Conservation (phyloP, 2,113 vertebrate species). For the Xenus cinereus region DNA sequence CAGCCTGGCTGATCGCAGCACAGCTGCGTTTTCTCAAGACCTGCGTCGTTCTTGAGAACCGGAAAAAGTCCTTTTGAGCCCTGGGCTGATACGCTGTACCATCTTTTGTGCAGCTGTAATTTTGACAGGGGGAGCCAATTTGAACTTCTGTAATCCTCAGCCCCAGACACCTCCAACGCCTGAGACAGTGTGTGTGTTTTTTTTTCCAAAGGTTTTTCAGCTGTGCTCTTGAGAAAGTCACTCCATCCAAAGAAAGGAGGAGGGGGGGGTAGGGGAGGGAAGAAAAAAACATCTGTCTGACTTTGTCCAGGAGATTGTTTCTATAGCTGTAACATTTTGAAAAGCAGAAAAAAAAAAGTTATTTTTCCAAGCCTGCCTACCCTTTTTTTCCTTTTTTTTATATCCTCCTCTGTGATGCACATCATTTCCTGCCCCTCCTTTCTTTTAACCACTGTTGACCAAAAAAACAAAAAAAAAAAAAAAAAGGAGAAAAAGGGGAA, state of each 20-base stretch:
- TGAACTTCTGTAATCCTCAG: conserved; percentile 79
- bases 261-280: neutral
- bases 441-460: conserved; percentile 43
- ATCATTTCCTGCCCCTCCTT: conserved; percentile 66
- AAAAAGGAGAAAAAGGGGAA: neutral
- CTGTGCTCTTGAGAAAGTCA: conserved; percentile 74
- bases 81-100: conserved; percentile 72
- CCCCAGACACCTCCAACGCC: conserved; percentile 77
- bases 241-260: conserved; percentile 54
- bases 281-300: conserved; percentile 65
- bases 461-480: neutral
- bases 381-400: conserved; percentile 46
- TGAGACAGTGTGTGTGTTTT: conserved; percentile 60
- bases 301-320: conserved; percentile 65
- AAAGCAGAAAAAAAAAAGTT: conserved; percentile 29
- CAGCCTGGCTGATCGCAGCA: conserved; percentile 38
- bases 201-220: conserved; percentile 73
- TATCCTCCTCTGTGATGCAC: conserved; percentile 58
- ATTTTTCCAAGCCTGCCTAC: conserved; percentile 56
- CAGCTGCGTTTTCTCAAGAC: conserved; percentile 74
- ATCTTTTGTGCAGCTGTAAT: conserved; percentile 80
- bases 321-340: conserved; percentile 70
- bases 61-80: conserved; percentile 74
- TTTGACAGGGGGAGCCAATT: conserved; percentile 71
- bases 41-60: conserved; percentile 69